Percentiles rank a stretch among this genome's conserved stretches.
Conservation (phyloP, 2,797 vertebrate species). For the Nasua narica region DNA sequence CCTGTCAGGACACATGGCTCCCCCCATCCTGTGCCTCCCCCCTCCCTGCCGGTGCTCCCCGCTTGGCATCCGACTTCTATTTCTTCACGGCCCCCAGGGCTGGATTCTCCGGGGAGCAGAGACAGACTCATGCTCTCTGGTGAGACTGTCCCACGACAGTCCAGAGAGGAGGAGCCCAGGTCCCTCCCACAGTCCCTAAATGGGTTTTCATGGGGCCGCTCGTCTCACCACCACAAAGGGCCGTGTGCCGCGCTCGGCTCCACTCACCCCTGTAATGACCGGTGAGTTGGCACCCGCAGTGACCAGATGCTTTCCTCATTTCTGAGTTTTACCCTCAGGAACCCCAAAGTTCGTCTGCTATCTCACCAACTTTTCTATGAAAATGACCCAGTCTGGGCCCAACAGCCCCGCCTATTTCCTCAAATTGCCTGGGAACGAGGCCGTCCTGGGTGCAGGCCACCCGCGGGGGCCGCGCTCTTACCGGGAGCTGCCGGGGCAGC, state of each 20-base stretch:
- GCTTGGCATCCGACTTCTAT: not conserved
- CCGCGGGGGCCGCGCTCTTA: conserved; percentile 51
- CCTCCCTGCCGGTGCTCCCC: not conserved
- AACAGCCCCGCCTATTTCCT: too few relatives aligned
- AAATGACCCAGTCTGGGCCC: too few relatives aligned
- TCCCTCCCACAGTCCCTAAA: not conserved
- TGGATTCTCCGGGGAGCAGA: not conserved
- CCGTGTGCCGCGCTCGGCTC: not conserved
- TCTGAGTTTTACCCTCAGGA: not conserved
- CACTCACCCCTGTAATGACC: not conserved
- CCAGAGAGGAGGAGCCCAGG: not conserved
- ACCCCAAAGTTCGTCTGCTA: not conserved
- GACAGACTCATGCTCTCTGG: not conserved
- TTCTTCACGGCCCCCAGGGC: fast-evolving
- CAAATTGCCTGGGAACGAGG: too few relatives aligned
- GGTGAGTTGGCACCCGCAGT: fast-evolving
- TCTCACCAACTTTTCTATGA: not conserved
- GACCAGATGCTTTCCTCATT: not conserved
- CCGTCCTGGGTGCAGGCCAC: too few relatives aligned
- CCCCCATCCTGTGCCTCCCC: fast-evolving
- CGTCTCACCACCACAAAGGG: not conserved
- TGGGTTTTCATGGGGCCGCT: not conserved
- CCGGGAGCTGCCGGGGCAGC: conserved; percentile 88
- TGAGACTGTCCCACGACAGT: not conserved
- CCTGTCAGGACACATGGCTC: not conserved